phyloP scores from a whole-genome alignment of 2,797 vertebrate genomes.

The Paratrypauchen microcephalus region DNA sequence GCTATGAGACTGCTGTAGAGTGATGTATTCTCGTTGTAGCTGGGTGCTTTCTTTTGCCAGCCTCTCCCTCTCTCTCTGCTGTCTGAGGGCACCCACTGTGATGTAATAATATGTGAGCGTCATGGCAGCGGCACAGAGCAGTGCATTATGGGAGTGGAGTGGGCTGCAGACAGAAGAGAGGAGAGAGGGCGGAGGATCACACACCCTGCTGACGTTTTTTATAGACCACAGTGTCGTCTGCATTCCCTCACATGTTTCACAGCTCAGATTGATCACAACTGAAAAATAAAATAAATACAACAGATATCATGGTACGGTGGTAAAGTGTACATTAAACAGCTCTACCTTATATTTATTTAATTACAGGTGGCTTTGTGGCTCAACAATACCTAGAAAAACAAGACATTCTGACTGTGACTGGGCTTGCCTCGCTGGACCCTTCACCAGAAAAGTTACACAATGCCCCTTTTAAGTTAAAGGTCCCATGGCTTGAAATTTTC shows the following conservation, averaged over 20 bases:
- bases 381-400: too few relatives aligned
- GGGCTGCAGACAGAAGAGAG: constrained; percentile 26
- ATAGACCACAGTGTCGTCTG: constrained; percentile 10
- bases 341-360: too few relatives aligned
- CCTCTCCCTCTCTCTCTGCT: constrained; percentile 9
- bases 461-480: too few relatives aligned
- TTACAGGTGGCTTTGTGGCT: too few relatives aligned
- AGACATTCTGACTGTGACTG: too few relatives aligned
- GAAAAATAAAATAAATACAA: background rate
- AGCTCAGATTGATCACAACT: constrained; percentile 10
- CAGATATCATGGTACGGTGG: too few relatives aligned
- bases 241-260: constrained; percentile 4
- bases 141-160: constrained; percentile 41
- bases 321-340: too few relatives aligned
- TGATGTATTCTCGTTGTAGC: too few relatives aligned
- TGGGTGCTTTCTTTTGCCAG: background rate
- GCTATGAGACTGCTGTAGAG: too few relatives aligned
- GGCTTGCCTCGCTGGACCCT: too few relatives aligned
- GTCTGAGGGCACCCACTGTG: constrained; percentile 31
- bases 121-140: constrained; percentile 34
- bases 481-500: too few relatives aligned
- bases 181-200: background rate
- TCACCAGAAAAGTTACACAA: too few relatives aligned
- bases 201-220: constrained; percentile 18
- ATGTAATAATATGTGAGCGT: constrained; percentile 48